phyloP scores from a whole-genome alignment of 2,888 invertebrate species.

The Chouioia cunea region DNA sequence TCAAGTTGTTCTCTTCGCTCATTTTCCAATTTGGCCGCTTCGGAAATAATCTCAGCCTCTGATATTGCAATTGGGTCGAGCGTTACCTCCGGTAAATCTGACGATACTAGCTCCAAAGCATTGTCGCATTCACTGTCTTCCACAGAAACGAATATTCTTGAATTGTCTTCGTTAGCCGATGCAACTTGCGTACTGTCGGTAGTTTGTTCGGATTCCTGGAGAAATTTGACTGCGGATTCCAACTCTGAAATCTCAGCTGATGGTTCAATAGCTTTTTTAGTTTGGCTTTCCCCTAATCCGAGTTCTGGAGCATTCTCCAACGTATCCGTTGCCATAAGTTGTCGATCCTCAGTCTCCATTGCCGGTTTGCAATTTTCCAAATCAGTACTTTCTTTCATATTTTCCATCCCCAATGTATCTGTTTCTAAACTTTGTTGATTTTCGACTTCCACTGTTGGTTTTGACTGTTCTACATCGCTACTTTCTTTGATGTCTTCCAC shows the following conservation, averaged over 20 bases:
- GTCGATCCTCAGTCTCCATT: too few relatives aligned
- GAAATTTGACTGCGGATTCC: constrained; percentile 64
- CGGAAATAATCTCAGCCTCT: constrained; percentile 66
- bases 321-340: background rate
- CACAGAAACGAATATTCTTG: constrained; percentile 55
- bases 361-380: too few relatives aligned
- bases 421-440: too few relatives aligned
- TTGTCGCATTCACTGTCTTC: constrained; percentile 57
- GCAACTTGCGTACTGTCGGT: constrained; percentile 63
- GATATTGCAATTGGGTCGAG: constrained; percentile 64
- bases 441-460: too few relatives aligned
- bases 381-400: too few relatives aligned
- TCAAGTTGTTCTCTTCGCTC: constrained; percentile 58
- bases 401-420: too few relatives aligned
- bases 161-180: constrained; percentile 50
- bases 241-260: constrained; percentile 61
- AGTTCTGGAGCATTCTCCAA: constrained; percentile 9
- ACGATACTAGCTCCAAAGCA: constrained; percentile 52
- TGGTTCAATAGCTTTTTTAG: background rate
- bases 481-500: too few relatives aligned
- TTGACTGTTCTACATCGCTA: too few relatives aligned
- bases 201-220: constrained; percentile 66
- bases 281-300: constrained; percentile 7
- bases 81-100: constrained; percentile 47
- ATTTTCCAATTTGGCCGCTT: constrained; percentile 64